Base-by-base conservation (phyloP, 2,888 invertebrate species). In the Drosophila borborema region DNA sequence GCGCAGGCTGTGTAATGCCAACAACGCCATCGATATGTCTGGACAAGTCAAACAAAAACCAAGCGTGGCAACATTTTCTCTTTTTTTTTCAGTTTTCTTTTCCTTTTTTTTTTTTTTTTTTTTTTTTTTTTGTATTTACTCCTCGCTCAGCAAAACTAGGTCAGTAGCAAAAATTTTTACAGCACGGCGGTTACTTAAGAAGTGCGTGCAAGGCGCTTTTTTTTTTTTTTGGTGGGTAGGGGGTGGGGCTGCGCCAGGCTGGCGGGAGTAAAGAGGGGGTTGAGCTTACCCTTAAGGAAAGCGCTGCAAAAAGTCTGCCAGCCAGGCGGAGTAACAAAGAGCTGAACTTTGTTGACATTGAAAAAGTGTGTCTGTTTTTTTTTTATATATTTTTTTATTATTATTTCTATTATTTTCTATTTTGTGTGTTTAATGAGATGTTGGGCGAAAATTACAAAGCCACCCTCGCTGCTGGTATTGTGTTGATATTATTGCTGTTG, bases 131-230 rank as follows among this genome's bases (percentile, higher is more conserved):
- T 28, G 4, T 48, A 46, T 23, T 36, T 43, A 28, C 28, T 38
- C 60, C 58, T 56, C 67, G 76, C 76, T 80, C 54, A 54, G 23
- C 46, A 62, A 75, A 84, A 87, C 67, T 86, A 89, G 89, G 89
- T 86, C 86, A 86, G 75, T 77, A 62, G 72, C 75, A 79, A 79
- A 65, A 65, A 76, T 77, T 73, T 62, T 61, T 63, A 53, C 53
- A 23, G 45, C 45, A 12, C 60, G 82, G 62, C 81, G 73, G 82
- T 41, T 34, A 66, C 18, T 20, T 14, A 23, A 66, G 5, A 56
- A 72, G 18, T 71, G 55, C 14, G 5, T 54, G 28, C 45, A 40
- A 38, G 16, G 34, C 34, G 34, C 14, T n/a, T 51, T 51, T 51
- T 51, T 14, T 18, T n/a, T 28, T 28, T 20, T 20, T 20, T 20